Conservation (phyloP, 2,888 invertebrate species). For the Thecocarcelia acutangulata region DNA sequence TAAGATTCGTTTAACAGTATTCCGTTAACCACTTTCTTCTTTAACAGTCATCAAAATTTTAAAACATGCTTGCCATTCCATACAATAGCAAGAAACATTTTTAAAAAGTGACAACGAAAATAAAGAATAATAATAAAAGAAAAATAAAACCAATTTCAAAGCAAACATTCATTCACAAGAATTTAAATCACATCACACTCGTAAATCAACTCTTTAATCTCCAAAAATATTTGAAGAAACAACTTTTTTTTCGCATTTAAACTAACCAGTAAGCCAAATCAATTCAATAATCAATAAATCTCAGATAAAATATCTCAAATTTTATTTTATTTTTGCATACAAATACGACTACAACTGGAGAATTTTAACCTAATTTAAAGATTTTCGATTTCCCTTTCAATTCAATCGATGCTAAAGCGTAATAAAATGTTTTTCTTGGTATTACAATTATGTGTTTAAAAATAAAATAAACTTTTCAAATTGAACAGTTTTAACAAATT, state of each 20-base stretch:
- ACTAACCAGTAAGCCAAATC: slow-evolving; percentile 5
- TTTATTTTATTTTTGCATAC: not conserved
- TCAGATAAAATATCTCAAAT: too few species aligned
- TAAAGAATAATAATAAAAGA: too few species aligned
- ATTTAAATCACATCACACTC: not conserved
- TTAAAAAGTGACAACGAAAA: slow-evolving; percentile 7
- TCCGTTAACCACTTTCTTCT: slow-evolving; percentile 50
- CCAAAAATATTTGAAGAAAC: slow-evolving; percentile 11
- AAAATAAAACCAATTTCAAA: slow-evolving; percentile 15
- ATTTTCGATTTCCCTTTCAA: not conserved
- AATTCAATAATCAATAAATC: slow-evolving; percentile 30
- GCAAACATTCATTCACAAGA: not conserved
- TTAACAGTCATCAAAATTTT: slow-evolving; percentile 10
- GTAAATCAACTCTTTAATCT: slow-evolving; percentile 16
- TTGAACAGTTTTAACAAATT: slow-evolving; percentile 21
- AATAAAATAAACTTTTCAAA: not conserved
- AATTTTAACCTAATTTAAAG: slow-evolving; percentile 6
- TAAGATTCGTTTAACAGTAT: slow-evolving; percentile 19
- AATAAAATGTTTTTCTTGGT: not conserved
- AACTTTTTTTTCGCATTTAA: not conserved
- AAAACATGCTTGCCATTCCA: slow-evolving; percentile 2
- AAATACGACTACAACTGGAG: slow-evolving; percentile 1
- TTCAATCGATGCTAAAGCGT: not conserved
- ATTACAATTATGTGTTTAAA: too few species aligned
- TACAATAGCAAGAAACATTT: not conserved